phyloP scores from a whole-genome alignment of 2,797 vertebrate genomes.

The Hydrocynus forskahlii region DNA sequence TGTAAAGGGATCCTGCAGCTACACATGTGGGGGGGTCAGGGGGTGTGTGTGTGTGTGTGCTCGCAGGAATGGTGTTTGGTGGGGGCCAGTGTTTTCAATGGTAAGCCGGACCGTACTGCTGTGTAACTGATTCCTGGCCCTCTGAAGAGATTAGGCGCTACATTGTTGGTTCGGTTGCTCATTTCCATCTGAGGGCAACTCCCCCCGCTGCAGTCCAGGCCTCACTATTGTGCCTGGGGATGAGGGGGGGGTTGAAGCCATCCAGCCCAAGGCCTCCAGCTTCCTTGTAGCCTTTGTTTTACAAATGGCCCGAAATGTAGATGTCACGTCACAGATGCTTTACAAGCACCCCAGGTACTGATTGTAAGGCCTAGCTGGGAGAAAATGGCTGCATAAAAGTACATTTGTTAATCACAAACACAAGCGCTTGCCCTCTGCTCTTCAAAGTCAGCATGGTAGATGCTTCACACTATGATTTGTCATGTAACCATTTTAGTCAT shows the following conservation, averaged over 20 bases:
- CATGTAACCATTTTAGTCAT: background rate
- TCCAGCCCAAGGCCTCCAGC: constrained; percentile 73
- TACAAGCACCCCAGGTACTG: constrained; percentile 81
- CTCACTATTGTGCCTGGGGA: constrained; percentile 42
- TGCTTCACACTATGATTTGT: background rate
- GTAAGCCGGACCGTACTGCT: constrained; percentile 79
- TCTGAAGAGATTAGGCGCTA: constrained; percentile 86
- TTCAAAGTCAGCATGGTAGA: background rate
- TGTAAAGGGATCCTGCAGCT: constrained; percentile 77
- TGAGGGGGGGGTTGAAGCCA: constrained; percentile 62
- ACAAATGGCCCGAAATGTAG: constrained; percentile 85
- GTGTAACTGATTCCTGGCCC: constrained; percentile 84
- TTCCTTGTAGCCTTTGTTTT: constrained; percentile 85
- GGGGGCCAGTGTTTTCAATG: constrained; percentile 68
- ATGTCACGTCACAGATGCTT: constrained; percentile 85
- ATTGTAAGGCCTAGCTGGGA: constrained; percentile 61
- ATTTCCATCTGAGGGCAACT: constrained; percentile 85
- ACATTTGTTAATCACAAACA: constrained; percentile 48
- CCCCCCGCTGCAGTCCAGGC: constrained; percentile 68
- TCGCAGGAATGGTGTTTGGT: constrained; percentile 58
- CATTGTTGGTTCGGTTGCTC: constrained; percentile 85
- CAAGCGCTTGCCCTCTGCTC: constrained; percentile 5
- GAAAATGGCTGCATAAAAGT: constrained; percentile 52
- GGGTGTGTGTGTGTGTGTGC: constrained; percentile 59
- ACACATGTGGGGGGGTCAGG: constrained; percentile 65